phyloP scores from a whole-genome alignment of 92 coral and sea anemone genomes.

The Parazoanthus darwini region DNA sequence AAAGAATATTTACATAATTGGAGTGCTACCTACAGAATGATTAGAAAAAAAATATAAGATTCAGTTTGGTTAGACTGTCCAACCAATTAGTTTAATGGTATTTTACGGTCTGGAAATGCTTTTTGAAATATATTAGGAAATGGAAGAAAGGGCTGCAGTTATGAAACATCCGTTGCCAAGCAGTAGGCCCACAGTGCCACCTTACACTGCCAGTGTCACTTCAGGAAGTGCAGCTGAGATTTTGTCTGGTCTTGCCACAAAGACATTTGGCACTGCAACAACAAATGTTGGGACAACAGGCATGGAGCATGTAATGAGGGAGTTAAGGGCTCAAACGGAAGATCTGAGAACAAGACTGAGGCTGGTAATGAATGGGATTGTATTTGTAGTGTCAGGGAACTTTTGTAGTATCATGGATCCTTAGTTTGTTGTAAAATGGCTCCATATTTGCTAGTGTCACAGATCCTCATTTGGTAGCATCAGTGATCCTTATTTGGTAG shows the following conservation, averaged over 20 bases:
- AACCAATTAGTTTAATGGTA: too few relatives aligned
- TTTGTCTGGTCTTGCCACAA: conserved; percentile 34
- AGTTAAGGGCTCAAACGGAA: conserved; percentile 57
- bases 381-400: neutral
- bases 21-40: too few relatives aligned
- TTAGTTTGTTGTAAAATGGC: too few relatives aligned
- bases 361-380: conserved; percentile 49
- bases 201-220: neutral
- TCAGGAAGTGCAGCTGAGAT: neutral
- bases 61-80: too few relatives aligned
- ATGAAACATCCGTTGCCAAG: conserved; percentile 11
- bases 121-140: neutral
- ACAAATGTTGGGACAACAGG: conserved; percentile 46
- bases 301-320: conserved; percentile 47
- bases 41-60: too few relatives aligned
- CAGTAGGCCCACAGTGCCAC: neutral
- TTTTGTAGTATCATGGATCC: neutral
- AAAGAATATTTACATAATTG: too few relatives aligned
- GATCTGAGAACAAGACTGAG: conserved; percentile 70
- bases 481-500: neutral
- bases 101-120: neutral
- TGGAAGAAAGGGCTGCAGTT: conserved; percentile 1
- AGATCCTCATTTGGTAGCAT: neutral
- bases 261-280: conserved; percentile 48
- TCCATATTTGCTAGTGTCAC: neutral